Evolutionary conservation across 2,888 invertebrate genomes (phyloP), one percentile per base, ranked within the genome.

Genomic region (Athrips mouffetella): DNA sequence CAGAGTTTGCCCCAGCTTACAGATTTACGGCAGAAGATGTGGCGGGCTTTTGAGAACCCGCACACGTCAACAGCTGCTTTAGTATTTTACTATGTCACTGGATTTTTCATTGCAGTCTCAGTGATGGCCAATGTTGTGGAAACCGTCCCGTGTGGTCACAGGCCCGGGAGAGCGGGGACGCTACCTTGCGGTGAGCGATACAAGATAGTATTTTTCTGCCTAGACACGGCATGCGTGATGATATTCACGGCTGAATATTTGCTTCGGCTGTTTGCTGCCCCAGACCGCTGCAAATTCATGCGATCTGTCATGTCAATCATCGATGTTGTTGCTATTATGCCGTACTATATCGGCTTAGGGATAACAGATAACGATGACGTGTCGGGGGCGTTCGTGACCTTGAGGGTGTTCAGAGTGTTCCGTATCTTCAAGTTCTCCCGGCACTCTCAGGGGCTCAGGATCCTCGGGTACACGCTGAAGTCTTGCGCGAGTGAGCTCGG

Each of bases 201-300:
- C 89, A 97, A 98, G 89, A 96, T 97, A 66, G 96, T 98, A 60
- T 98, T 99, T 91, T 99, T 99, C 91, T 99, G 99, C 84, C 89
- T 99, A 86, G 98, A 99, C 90, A 99, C 99, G 16, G 99, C 99
- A 55, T 99, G 99, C 88, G 99, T 99, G 63, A 99, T 99, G 97
- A 99, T 99, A 62, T 99, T 99, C 90, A 99, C 99, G 13, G 97
- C 98, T 37, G 99, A 99, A 84, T 99, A 99, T 82, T 89, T 98
- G 63, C 90, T 99, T 58, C 92, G 96, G 74, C 91, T 99, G 67
- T 99, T 98, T 85, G 99, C 99, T 8, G 99, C 99, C n/a, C 99
- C 99, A 20, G 97, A 97, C 86, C 92, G 99, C 54, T 98, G 97
- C 89, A 98, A 98, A 88, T 99, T 99, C 82, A 96, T 98, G 68